Evolutionary conservation across 30 jellyfish, hydroid and myxozoan species (phyloP).

Genomic region (Aurelia aurita complex sp. Pacific): DNA sequence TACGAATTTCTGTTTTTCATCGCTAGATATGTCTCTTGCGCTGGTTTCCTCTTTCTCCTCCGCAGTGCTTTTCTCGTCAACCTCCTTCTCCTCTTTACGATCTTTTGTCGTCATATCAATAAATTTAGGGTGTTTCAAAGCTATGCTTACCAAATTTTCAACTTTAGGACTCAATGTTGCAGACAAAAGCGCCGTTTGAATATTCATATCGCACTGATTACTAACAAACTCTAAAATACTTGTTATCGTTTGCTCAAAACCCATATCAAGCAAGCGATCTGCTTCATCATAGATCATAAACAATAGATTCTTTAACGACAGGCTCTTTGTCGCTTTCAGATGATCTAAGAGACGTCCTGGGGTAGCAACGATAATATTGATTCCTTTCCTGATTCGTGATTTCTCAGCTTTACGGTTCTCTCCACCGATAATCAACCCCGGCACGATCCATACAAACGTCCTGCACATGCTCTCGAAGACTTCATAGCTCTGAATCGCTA

Average conservation of each 20-base stretch:
- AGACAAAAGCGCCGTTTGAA: conserved; percentile 85
- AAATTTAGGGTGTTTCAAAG: conserved; percentile 54
- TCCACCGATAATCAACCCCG: conserved; percentile 95
- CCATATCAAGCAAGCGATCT: conserved; percentile 93
- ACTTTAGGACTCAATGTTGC: conserved; percentile 88
- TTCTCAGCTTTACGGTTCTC: conserved; percentile 97
- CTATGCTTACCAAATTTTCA: conserved; percentile 68
- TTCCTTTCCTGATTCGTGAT: conserved; percentile 93
- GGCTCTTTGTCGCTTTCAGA: conserved; percentile 81
- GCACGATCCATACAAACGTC: conserved; percentile 86
- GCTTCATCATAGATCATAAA: conserved; percentile 92
- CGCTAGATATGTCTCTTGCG: neutral
- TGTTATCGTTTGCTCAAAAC: conserved; percentile 72
- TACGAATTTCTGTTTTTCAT: neutral
- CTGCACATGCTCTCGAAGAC: conserved; percentile 78
- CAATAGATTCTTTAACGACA: conserved; percentile 55
- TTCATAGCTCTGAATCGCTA: conserved; percentile 89
- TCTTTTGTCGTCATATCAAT: conserved; percentile 55
- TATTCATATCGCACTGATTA: conserved; percentile 25
- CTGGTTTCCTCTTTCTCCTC: no score
- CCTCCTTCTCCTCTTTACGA: neutral
- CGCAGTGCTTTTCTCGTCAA: no score
- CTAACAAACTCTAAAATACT: conserved; percentile 46
- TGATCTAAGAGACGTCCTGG: conserved; percentile 98
- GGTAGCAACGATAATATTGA: conserved; percentile 87